Evolutionary conservation across 2,888 invertebrate genomes (phyloP).

Genomic region (Coelopa pilipes): DNA sequence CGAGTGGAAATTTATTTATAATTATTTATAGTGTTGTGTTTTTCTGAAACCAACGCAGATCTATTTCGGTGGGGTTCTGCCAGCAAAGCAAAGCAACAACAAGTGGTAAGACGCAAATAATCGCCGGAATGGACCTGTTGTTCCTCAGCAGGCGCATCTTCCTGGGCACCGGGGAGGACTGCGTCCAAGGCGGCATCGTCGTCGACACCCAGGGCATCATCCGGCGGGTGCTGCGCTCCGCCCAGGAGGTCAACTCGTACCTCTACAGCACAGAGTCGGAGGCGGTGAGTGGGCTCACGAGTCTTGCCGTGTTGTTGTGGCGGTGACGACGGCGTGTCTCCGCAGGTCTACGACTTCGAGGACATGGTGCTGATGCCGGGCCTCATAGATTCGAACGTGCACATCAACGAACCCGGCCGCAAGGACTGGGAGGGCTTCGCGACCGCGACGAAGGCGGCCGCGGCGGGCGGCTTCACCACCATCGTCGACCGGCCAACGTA

Average conservation of each 20-base stretch:
- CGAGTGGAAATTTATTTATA: not conserved
- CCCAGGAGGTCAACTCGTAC: constrained; percentile 68
- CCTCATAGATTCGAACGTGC: constrained; percentile 78
- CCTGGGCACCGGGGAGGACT: constrained; percentile 67
- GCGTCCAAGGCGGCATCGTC: constrained; percentile 72
- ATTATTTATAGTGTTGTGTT: not conserved
- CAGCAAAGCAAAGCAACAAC: not conserved
- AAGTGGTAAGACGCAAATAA: not conserved
- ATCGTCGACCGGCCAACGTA: constrained; percentile 80
- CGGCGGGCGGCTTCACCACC: constrained; percentile 78
- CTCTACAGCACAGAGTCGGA: constrained; percentile 68
- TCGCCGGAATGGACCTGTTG: constrained; percentile 60
- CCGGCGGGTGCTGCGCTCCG: constrained; percentile 67
- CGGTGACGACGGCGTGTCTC: not conserved
- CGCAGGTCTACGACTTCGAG: constrained; percentile 68
- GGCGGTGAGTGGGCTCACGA: constrained; percentile 66
- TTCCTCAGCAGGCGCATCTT: constrained; percentile 68
- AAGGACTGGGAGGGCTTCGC: constrained; percentile 79
- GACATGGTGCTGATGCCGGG: constrained; percentile 74
- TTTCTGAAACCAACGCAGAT: not conserved
- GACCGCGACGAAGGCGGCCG: constrained; percentile 78
- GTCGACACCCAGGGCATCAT: constrained; percentile 72
- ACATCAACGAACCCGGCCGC: constrained; percentile 79
- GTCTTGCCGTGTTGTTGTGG: not conserved
- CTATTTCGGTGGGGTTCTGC: not conserved